Evolutionary conservation across 2,113 vertebrate species (phyloP).

Genomic region (Istiophorus platypterus): DNA sequence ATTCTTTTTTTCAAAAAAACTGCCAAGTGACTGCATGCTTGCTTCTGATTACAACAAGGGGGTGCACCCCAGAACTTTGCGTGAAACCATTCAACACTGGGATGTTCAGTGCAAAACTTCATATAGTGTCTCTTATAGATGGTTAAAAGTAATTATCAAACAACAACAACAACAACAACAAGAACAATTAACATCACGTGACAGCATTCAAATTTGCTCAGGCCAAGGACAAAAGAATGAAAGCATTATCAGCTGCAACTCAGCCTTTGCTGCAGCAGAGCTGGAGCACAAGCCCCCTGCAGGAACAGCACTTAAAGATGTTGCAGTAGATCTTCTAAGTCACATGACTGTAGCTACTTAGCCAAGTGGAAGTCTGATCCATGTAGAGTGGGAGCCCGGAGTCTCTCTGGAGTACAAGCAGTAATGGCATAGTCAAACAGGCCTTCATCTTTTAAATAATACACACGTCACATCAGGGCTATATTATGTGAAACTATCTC

Average conservation of each 20-base stretch:
- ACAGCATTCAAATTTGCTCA: conserved; percentile 5
- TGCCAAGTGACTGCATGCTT: not conserved
- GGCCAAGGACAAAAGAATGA: conserved; percentile 21
- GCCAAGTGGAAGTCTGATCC: conserved; percentile 74
- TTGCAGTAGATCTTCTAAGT: conserved; percentile 55
- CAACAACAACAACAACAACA: not conserved
- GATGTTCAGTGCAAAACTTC: not conserved
- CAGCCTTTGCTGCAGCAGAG: conserved; percentile 13
- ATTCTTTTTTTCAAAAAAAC: conserved; percentile 20
- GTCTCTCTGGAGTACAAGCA: conserved; percentile 63
- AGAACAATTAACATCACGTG: conserved; percentile 27
- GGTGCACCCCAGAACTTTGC: not conserved
- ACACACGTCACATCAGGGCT: conserved; percentile 41
- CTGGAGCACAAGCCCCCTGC: conserved; percentile 34
- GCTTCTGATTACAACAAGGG: not conserved
- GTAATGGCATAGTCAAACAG: conserved; percentile 70
- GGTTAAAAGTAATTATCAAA: not conserved
- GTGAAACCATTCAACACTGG: not conserved
- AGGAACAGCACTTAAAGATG: conserved; percentile 54
- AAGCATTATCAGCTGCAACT: conserved; percentile 19
- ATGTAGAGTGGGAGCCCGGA: conserved; percentile 59
- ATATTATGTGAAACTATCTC: conserved; percentile 26
- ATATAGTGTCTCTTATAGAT: not conserved
- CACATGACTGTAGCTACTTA: conserved; percentile 71
- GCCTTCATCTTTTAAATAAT: conserved; percentile 68